Percentiles rank a stretch among this genome's conserved stretches.
Evolutionary conservation across 2,113 vertebrate genomes (phyloP).

Genomic region (Jaculus jaculus): DNA sequence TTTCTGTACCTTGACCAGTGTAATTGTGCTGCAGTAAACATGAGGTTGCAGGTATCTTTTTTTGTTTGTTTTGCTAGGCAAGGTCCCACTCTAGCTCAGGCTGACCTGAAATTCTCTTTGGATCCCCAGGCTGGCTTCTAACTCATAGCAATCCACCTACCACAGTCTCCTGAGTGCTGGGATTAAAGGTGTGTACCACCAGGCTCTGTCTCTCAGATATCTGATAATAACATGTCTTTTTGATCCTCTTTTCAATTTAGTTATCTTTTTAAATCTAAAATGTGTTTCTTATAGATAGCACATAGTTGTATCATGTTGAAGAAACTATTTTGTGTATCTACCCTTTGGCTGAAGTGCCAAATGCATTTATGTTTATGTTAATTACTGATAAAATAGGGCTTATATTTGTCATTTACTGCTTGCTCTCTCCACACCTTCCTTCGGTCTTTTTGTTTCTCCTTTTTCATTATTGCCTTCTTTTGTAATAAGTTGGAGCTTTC

Average conservation of each 20-base stretch:
- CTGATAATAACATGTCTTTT: not conserved
- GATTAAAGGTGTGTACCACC: too few species aligned
- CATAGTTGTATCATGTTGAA: not conserved
- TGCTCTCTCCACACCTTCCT: not conserved
- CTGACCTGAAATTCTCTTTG: too few species aligned
- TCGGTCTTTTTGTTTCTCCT: not conserved
- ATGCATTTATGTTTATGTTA: not conserved
- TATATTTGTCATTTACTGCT: not conserved
- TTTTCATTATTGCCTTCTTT: not conserved
- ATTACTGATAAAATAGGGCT: not conserved
- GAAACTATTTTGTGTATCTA: not conserved
- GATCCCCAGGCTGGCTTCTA: too few species aligned
- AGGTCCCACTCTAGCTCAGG: too few species aligned
- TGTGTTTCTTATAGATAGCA: not conserved
- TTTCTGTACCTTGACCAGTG: not conserved
- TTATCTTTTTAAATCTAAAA: too few species aligned
- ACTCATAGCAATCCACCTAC: too few species aligned
- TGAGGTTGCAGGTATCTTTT: too few species aligned
- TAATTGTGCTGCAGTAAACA: not conserved
- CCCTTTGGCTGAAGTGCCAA: not conserved
- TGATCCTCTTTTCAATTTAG: not conserved
- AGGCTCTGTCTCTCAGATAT: not conserved
- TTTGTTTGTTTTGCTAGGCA: too few species aligned
- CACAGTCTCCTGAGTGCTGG: too few species aligned
- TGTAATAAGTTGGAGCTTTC: not conserved